phyloP scores from a whole-genome alignment of 2,888 invertebrate genomes.

The Andricus curvator region DNA sequence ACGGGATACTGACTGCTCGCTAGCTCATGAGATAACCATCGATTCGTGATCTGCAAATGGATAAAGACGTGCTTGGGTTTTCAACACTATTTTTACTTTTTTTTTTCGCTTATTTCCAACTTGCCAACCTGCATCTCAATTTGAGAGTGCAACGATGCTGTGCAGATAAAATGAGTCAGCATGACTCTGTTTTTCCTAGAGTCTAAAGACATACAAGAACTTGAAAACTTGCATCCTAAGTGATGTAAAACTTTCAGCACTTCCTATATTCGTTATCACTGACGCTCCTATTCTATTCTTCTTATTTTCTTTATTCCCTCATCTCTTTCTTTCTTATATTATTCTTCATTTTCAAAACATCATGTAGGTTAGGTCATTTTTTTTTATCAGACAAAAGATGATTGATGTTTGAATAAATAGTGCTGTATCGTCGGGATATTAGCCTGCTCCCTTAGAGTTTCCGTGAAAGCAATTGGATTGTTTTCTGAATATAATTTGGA shows the following conservation, averaged over 20 bases:
- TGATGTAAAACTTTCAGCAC: slow-evolving; percentile 30
- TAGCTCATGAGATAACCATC: slow-evolving; percentile 33
- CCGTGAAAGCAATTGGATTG: slow-evolving; percentile 34
- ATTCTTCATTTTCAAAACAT: not conserved
- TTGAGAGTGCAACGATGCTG: slow-evolving; percentile 35
- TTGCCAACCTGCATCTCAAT: slow-evolving; percentile 38
- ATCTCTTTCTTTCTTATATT: slow-evolving; percentile 1
- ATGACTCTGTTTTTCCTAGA: slow-evolving; percentile 26
- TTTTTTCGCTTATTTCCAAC: slow-evolving; percentile 11
- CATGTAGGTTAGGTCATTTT: not conserved
- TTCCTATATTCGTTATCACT: slow-evolving; percentile 20
- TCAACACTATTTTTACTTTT: slow-evolving; percentile 26
- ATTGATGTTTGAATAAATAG: slow-evolving; percentile 35
- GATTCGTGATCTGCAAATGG: slow-evolving; percentile 30
- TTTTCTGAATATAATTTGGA: slow-evolving; percentile 28
- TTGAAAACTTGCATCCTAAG: slow-evolving; percentile 25
- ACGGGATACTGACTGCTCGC: slow-evolving; percentile 31
- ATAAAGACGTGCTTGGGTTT: slow-evolving; percentile 39
- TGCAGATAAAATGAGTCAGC: slow-evolving; percentile 35
- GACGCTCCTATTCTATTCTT: slow-evolving; percentile 3
- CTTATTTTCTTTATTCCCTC: not conserved
- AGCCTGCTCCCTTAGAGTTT: slow-evolving; percentile 5
- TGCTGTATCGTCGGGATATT: slow-evolving; percentile 21
- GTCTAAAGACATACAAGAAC: slow-evolving; percentile 1
- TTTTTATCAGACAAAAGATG: slow-evolving; percentile 25